Percentiles rank a stretch among this genome's conserved stretches.
These are phyloP conservation scores for Zaprionus ornatus DNA, from an alignment of 1,140 invertebrate genomes.

Conservation along the genomic window DNA sequence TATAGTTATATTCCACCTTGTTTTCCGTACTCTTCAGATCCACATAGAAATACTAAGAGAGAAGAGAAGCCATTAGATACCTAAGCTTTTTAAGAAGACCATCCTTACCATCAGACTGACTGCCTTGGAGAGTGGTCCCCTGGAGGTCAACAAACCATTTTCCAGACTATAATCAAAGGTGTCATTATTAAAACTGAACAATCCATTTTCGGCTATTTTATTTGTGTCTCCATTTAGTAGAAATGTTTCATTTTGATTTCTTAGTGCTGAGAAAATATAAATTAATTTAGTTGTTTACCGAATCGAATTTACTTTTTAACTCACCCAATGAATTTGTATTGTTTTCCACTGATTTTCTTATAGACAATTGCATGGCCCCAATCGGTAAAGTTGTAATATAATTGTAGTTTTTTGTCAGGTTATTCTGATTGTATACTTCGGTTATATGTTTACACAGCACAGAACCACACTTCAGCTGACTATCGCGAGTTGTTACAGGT, in stretches of 20 bases:
- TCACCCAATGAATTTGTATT: constrained; percentile 94
- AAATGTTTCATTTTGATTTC: constrained; percentile 86
- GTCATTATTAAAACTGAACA: constrained; percentile 91
- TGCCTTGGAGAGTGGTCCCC: constrained; percentile 51
- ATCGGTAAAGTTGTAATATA: constrained; percentile 91
- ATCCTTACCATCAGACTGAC: constrained; percentile 53
- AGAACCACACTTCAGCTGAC: constrained; percentile 61
- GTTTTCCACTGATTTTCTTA: constrained; percentile 90
- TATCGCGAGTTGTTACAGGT: constrained; percentile 65
- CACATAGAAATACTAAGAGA: constrained; percentile 87
- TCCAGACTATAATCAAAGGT: constrained; percentile 88
- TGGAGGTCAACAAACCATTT: constrained; percentile 36
- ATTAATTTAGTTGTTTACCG: neutral
- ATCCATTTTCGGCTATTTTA: constrained; percentile 87
- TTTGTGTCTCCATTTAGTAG: constrained; percentile 91
- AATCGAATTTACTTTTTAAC: constrained; percentile 56
- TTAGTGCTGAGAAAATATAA: constrained; percentile 85
- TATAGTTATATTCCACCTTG: constrained; percentile 95
- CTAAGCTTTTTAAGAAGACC: neutral
- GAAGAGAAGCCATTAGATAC: neutral
- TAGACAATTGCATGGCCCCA: constrained; percentile 93
- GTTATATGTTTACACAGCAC: constrained; percentile 88
- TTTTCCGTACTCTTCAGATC: constrained; percentile 86
- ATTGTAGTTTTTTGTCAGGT: constrained; percentile 91
- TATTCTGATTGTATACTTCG: constrained; percentile 90